A percentile compares a stretch with the other conserved stretches of the same genome.
Conservation (phyloP, 2,888 invertebrate genomes). For the Gandaritis pyraliata region DNA sequence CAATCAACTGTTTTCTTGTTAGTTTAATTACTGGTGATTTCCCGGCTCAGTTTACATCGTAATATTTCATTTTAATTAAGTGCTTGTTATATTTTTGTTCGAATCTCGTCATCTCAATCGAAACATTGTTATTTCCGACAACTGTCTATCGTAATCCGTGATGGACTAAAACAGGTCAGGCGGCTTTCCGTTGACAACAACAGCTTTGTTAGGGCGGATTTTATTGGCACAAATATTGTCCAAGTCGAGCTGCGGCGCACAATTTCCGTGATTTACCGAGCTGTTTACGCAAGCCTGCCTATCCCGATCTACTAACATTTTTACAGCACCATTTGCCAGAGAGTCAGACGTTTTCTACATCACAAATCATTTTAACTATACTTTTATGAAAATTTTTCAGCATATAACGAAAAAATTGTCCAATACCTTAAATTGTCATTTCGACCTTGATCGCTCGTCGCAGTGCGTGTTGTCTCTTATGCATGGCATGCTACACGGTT, state of each 20-base stretch:
- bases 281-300: slow-evolving; percentile 78
- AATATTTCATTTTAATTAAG: slow-evolving; percentile 8
- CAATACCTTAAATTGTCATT: slow-evolving; percentile 34
- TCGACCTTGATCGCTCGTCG: slow-evolving; percentile 39
- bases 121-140: slow-evolving; percentile 30
- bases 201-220: slow-evolving; percentile 80
- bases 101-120: slow-evolving; percentile 7
- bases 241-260: slow-evolving; percentile 74
- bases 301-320: slow-evolving; percentile 70
- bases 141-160: slow-evolving; percentile 61
- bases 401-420: slow-evolving; percentile 34
- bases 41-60: not conserved
- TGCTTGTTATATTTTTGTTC: not conserved
- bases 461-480: slow-evolving; percentile 37
- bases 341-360: slow-evolving; percentile 69
- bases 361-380: slow-evolving; percentile 70
- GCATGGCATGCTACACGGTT: slow-evolving; percentile 35
- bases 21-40: not conserved
- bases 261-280: slow-evolving; percentile 79
- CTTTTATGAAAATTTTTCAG: slow-evolving; percentile 63
- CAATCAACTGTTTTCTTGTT: slow-evolving; percentile 8
- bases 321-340: slow-evolving; percentile 70
- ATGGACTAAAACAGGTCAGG: slow-evolving; percentile 75
- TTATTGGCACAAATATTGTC: slow-evolving; percentile 83
- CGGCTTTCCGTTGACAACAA: slow-evolving; percentile 79